Base-by-base conservation (phyloP, 30 jellyfish, hydroid and myxozoan genomes). In the Rhopilema esculentum region DNA sequence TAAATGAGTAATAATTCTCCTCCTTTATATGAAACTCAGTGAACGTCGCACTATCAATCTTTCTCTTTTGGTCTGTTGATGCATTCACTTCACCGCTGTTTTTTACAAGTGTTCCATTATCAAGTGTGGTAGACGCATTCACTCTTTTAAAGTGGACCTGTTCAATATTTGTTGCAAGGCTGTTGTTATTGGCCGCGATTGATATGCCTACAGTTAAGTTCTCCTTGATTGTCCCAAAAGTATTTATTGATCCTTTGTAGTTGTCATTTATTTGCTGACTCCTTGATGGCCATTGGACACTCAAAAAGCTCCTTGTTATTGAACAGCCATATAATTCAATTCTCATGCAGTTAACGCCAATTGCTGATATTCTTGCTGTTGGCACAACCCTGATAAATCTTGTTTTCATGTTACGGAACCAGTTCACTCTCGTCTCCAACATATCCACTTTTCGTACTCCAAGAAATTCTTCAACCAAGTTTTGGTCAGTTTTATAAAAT, bases 301-400 rank as follows among this genome's bases (percentile, higher is more conserved):
- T 33, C 16, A 69, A 40, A 30, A 85, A 27, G n/a, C 83, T 76
- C 49, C 74, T 66, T 63, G 23, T 27, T 4, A 82, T 83, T 7
- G 77, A 20, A 21, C 94, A 85, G 1, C 94, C 94, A 40, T n/a
- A 85, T 1, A 85, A 49, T 66, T 85, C 94, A 16, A 85, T 17
- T 16, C 94, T 49, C 33, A 85, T 32, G 25, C 94, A 85, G 65
- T 49, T 80, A 23, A 72, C 15, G 33, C 16, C 21, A 20, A 24
- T 1, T 15, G 27, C 69, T 17, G 83, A 18, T 2, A 17, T 72
- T 65, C 88, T 30, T 17, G 48, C 88, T 0, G 77, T 40, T 21
- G 94, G 94, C 1, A 73, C 28, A 27, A 85, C 49, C 32, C 88
- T 76, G 24, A 85, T n/a, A 67, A 52, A 85, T 51, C 94, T 85